Evolutionary conservation across 2,113 vertebrate species (phyloP).

Genomic region (Corydoras sp.): DNA sequence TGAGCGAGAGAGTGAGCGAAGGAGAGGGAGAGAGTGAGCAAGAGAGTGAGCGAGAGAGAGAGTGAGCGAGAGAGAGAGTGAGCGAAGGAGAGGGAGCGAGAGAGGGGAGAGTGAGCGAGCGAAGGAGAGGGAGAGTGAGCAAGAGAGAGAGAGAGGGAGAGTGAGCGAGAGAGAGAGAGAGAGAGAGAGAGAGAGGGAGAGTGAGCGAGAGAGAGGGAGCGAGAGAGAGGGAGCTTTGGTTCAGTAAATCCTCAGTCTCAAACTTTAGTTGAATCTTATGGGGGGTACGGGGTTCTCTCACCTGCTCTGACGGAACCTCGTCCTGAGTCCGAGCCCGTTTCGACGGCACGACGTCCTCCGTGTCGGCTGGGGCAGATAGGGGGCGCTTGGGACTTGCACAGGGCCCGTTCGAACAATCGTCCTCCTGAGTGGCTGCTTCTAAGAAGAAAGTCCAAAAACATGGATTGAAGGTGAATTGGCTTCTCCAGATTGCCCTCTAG

Average conservation of each 20-base stretch:
- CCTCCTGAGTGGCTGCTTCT: conserved; percentile 68
- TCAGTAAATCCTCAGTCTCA: not conserved
- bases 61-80: too few species aligned
- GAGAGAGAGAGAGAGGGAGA: too few species aligned
- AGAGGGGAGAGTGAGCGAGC: too few species aligned
- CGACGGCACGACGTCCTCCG: conserved; percentile 70
- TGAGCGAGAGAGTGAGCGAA: too few species aligned
- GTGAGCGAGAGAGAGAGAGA: too few species aligned
- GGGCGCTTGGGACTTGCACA: conserved; percentile 72
- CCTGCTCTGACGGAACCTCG: conserved; percentile 18
- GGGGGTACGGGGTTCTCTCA: not conserved
- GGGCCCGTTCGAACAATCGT: conserved; percentile 76
- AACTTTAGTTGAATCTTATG: not conserved
- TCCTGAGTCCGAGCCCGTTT: conserved; percentile 77
- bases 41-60: too few species aligned
- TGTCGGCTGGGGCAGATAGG: conserved; percentile 66
- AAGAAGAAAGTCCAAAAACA: conserved; percentile 27
- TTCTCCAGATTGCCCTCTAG: too few species aligned
- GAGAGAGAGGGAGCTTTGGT: conserved; percentile 5
- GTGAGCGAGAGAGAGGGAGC: too few species aligned
- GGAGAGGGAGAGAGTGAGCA: too few species aligned
- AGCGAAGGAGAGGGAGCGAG: too few species aligned
- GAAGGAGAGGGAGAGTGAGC: too few species aligned
- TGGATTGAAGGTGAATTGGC: not conserved
- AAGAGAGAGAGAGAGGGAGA: too few species aligned